Percentiles rank a stretch among this genome's conserved stretches.
Conservation (phyloP, 1,140 invertebrate species). For the Heliconius himera region DNA sequence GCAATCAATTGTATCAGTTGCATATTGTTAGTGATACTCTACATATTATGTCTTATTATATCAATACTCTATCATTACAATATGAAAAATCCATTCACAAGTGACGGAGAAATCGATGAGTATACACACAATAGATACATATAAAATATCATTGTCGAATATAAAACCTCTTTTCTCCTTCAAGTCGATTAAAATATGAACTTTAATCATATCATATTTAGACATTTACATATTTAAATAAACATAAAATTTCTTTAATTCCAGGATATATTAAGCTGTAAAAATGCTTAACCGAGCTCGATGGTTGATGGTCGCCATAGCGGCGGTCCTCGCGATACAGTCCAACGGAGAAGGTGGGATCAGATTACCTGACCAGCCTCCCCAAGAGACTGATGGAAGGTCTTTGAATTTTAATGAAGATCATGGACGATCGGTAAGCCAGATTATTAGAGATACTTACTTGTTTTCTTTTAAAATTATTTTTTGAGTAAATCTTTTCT, state of each 20-base stretch:
- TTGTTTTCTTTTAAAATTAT: not conserved
- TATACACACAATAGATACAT: too few relatives aligned
- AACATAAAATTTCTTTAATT: constrained; percentile 16
- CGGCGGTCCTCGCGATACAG: constrained; percentile 77
- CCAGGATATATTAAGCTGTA: constrained; percentile 42
- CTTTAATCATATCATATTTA: too few relatives aligned
- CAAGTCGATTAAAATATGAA: too few relatives aligned
- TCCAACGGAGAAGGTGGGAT: constrained; percentile 81
- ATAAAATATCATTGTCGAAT: too few relatives aligned
- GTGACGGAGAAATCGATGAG: too few relatives aligned
- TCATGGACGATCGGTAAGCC: constrained; percentile 64
- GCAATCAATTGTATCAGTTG: too few relatives aligned
- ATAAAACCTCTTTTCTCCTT: too few relatives aligned
- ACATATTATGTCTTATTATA: too few relatives aligned
- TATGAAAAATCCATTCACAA: too few relatives aligned
- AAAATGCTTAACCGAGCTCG: constrained; percentile 59
- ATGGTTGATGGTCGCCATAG: constrained; percentile 78
- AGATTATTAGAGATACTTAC: not conserved
- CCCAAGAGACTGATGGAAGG: constrained; percentile 66
- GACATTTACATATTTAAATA: too few relatives aligned
- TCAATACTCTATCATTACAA: too few relatives aligned
- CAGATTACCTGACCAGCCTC: constrained; percentile 82
- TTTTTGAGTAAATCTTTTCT: not conserved
- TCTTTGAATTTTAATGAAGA: constrained; percentile 61
- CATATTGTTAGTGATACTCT: too few relatives aligned